These are phyloP conservation scores for Gila orcuttii DNA, from an alignment of 2,113 vertebrate species.

Conservation along the genomic window DNA sequence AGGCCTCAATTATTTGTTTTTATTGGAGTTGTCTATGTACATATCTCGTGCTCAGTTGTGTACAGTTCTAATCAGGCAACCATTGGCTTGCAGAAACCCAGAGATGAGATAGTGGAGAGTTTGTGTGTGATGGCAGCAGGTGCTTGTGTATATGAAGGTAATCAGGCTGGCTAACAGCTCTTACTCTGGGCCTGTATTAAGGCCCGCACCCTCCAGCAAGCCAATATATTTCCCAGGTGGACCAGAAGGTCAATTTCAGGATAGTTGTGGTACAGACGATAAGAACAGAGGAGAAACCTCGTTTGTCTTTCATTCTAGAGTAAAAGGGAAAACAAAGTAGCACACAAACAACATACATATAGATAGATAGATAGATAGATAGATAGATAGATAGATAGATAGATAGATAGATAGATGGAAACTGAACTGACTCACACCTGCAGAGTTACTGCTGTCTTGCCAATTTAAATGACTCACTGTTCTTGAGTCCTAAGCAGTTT, in stretches of 20 bases:
- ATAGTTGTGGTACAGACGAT: slow-evolving; percentile 57
- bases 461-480: not conserved
- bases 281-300: slow-evolving; percentile 58
- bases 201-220: slow-evolving; percentile 62
- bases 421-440: slow-evolving; percentile 7
- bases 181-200: slow-evolving; percentile 67
- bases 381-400: too few relatives aligned
- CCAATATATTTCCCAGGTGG: slow-evolving; percentile 70
- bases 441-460: not conserved
- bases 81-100: slow-evolving; percentile 5
- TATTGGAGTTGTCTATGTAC: not conserved
- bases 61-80: not conserved
- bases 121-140: slow-evolving; percentile 65
- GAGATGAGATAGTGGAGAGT: slow-evolving; percentile 8
- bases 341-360: not conserved
- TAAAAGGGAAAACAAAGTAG: slow-evolving; percentile 29
- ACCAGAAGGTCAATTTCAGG: slow-evolving; percentile 61
- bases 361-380: too few relatives aligned
- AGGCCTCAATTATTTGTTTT: not conserved
- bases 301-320: slow-evolving; percentile 32
- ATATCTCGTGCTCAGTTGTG: not conserved
- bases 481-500: slow-evolving; percentile 1
- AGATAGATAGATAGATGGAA: too few relatives aligned
- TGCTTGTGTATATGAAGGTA: slow-evolving; percentile 68
- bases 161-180: slow-evolving; percentile 74